Evolutionary conservation across 2,888 invertebrate genomes (phyloP), one percentile per base, ranked within the genome.

Genomic region (Drosophila kokeensis): DNA sequence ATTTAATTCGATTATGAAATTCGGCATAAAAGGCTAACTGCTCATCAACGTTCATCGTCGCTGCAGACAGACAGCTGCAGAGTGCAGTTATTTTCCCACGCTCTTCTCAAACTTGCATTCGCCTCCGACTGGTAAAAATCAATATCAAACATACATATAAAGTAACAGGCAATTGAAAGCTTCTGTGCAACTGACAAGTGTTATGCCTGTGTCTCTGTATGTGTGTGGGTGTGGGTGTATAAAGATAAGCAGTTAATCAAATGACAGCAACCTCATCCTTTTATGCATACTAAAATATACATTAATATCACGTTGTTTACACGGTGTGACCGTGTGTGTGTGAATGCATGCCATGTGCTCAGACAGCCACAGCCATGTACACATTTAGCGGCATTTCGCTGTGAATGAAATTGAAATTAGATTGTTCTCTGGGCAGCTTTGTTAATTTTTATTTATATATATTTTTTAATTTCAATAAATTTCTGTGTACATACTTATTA

Each of bases 51-150:
- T 15, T 48, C 48, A 45, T 29, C 40, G 34, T 38, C 49, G 49
- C 15, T 40, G 8, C 24, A 45, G 45, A 21, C 45, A 45, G 58
- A 55, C 67, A 64, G 58, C 74, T 74, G 72, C 75, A 76, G 55
- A 73, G 59, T 84, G 82, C 79, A 79, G 83, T 62, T 76, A 76
- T 83, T 73, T 73, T 48, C 59, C 45, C 55, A 72, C 55, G 54
- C 34, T 70, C 40, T 54, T 40, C 48, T 61, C 49, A 54, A 49
- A 62, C 49, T 63, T 62, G 49, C 68, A 63, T 61, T 57, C 55
- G 65, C 30, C 77, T 68, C 27, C 50, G 45, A 45, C 29, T 69
- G 83, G 84, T 83, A 88, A 88, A 85, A 85, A 85, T 85, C 85
- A 88, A 85, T 85, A 85, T 40, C 50, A 66, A 72, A 60, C 38